These are phyloP conservation scores for Galagoides demidoff DNA, from an alignment of 2,797 vertebrate genomes.

Conservation along the genomic window DNA sequence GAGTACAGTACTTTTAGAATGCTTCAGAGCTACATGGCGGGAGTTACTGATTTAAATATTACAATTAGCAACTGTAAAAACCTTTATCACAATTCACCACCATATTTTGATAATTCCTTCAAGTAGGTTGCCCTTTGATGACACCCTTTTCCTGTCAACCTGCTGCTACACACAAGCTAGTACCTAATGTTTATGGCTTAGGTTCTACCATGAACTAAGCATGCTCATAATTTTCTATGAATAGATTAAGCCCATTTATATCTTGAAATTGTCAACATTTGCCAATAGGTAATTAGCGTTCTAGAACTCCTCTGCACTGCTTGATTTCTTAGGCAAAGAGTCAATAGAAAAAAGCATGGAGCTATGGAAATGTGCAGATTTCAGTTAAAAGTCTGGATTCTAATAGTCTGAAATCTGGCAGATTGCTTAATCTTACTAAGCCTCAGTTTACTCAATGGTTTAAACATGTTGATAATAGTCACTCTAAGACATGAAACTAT, in stretches of 20 bases:
- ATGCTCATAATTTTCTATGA: constrained; percentile 24
- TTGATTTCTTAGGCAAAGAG: constrained; percentile 57
- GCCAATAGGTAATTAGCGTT: constrained; percentile 13
- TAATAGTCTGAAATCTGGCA: background rate
- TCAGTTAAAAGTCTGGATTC: constrained; percentile 4
- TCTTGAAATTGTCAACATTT: constrained; percentile 45
- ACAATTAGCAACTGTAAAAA: constrained; percentile 56
- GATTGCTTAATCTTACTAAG: background rate
- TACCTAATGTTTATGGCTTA: constrained; percentile 41
- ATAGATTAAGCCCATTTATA: constrained; percentile 19
- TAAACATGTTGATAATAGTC: background rate
- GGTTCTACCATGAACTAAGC: constrained; percentile 15
- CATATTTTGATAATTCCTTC: background rate
- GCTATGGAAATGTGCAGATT: background rate
- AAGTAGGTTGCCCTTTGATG: background rate
- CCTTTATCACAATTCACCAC: constrained; percentile 4
- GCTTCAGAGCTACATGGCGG: background rate
- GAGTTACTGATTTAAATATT: constrained; percentile 46
- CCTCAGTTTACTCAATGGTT: background rate
- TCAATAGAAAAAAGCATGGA: background rate
- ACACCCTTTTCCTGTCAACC: background rate
- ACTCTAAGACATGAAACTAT: too few species aligned
- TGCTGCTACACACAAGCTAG: background rate
- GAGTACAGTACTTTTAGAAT: constrained; percentile 29
- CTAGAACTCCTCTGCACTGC: background rate